These are phyloP conservation scores for Patella pellucida DNA, from an alignment of 2,888 invertebrate species.

Conservation along the genomic window DNA sequence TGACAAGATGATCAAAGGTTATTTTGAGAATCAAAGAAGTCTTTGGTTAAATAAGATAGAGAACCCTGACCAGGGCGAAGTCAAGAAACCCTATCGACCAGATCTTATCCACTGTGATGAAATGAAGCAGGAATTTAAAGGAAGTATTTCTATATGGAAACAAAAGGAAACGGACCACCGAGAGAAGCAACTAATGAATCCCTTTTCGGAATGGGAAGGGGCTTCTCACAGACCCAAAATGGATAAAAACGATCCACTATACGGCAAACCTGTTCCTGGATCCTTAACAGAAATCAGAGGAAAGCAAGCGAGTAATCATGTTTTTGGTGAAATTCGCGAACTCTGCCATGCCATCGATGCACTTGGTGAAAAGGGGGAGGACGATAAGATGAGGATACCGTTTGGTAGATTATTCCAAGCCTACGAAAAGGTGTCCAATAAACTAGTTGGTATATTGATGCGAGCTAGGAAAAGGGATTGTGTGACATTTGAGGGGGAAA, in stretches of 20 bases:
- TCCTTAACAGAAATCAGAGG: conserved; percentile 91
- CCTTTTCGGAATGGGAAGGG: conserved; percentile 74
- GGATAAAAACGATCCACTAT: conserved; percentile 73
- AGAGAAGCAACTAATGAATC: conserved; percentile 85
- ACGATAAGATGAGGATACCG: conserved; percentile 81
- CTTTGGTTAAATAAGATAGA: not conserved
- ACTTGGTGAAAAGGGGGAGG: conserved; percentile 80
- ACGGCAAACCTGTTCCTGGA: conserved; percentile 82
- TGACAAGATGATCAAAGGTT: not conserved
- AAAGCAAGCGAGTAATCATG: conserved; percentile 86
- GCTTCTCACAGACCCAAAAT: conserved; percentile 62
- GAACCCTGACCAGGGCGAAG: not conserved
- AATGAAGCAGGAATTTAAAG: conserved; percentile 1
- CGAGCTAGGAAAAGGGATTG: conserved; percentile 93
- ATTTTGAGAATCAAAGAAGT: not conserved
- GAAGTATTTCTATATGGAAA: conserved; percentile 37
- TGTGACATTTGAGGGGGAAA: conserved; percentile 94
- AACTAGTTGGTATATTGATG: conserved; percentile 92
- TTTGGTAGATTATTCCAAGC: conserved; percentile 87
- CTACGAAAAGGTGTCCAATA: conserved; percentile 92
- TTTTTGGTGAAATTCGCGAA: conserved; percentile 89
- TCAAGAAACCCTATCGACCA: not conserved
- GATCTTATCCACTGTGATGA: not conserved
- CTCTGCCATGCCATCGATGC: conserved; percentile 89
- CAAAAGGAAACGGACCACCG: conserved; percentile 84